A percentile compares a stretch with the other conserved stretches of the same genome.
Evolutionary conservation across 2,113 vertebrate genomes (phyloP).

Genomic region (Neogobius melanostomus): DNA sequence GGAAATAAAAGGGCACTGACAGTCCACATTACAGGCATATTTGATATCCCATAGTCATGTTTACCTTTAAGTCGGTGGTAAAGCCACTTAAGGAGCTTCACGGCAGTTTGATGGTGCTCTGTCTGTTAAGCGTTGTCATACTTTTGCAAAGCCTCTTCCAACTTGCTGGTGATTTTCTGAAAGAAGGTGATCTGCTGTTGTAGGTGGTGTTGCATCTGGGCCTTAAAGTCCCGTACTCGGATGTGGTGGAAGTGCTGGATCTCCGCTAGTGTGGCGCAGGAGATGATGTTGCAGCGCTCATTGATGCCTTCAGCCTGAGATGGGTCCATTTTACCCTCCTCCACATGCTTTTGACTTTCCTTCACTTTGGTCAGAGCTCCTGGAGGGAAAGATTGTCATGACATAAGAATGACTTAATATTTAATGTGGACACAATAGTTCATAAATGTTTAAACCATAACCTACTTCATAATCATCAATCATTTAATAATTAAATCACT

Average conservation of each 20-base stretch:
- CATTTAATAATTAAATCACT: neutral
- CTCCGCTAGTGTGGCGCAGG: constrained; percentile 95
- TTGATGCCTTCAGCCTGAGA: constrained; percentile 89
- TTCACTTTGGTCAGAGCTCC: constrained; percentile 97
- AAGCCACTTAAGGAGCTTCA: neutral
- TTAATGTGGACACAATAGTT: too few species aligned
- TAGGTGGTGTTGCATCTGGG: constrained; percentile 96
- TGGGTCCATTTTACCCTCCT: constrained; percentile 97
- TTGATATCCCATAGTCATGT: neutral
- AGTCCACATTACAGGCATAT: constrained; percentile 7
- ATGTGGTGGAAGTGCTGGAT: constrained; percentile 98
- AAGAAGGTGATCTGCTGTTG: constrained; percentile 96
- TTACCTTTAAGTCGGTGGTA: constrained; percentile 4
- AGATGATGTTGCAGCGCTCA: constrained; percentile 98
- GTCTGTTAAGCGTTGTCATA: constrained; percentile 85
- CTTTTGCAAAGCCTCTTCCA: constrained; percentile 94
- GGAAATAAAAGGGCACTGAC: neutral
- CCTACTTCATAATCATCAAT: neutral
- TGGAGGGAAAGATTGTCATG: constrained; percentile 45
- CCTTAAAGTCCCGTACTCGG: constrained; percentile 93
- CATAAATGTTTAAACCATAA: too few species aligned
- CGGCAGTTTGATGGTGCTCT: neutral
- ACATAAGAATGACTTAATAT: too few species aligned
- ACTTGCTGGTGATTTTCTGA: constrained; percentile 92
- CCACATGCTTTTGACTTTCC: constrained; percentile 93